phyloP scores from a whole-genome alignment of 2,888 invertebrate species.

The Nebria brevicollis region DNA sequence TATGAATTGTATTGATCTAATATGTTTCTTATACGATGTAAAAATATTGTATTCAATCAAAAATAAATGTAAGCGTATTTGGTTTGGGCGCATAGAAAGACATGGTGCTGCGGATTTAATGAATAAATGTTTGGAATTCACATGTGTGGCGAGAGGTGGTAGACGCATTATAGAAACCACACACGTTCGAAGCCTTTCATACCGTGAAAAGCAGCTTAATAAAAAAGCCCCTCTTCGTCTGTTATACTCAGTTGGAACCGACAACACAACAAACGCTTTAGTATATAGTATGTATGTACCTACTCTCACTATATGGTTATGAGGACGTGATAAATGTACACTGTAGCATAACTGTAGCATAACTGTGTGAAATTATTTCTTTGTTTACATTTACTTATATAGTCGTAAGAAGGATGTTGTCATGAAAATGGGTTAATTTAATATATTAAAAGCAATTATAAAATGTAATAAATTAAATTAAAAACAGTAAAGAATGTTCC shows the following conservation, averaged over 20 bases:
- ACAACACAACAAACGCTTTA: neutral
- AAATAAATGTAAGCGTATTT: neutral
- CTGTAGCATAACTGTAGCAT: no score
- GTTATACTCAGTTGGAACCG: neutral
- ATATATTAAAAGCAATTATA: no score
- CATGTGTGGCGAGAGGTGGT: neutral
- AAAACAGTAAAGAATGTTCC: no score
- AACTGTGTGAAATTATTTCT: no score
- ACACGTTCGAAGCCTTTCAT: neutral
- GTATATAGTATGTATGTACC: neutral
- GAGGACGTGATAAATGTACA: neutral
- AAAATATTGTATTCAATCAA: neutral
- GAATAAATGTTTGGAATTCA: neutral
- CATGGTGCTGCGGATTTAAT: neutral
- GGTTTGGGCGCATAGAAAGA: neutral
- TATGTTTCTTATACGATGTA: neutral
- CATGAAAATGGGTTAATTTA: no score
- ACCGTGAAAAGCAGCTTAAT: neutral
- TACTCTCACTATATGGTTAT: neutral
- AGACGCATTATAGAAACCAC: neutral
- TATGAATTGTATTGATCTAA: neutral
- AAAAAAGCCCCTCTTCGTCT: neutral
- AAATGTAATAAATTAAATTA: no score
- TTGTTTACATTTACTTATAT: no score
- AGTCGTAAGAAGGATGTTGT: no score